These are phyloP conservation scores for Abrostola triplasia DNA, from an alignment of 2,888 invertebrate species.

Conservation along the genomic window DNA sequence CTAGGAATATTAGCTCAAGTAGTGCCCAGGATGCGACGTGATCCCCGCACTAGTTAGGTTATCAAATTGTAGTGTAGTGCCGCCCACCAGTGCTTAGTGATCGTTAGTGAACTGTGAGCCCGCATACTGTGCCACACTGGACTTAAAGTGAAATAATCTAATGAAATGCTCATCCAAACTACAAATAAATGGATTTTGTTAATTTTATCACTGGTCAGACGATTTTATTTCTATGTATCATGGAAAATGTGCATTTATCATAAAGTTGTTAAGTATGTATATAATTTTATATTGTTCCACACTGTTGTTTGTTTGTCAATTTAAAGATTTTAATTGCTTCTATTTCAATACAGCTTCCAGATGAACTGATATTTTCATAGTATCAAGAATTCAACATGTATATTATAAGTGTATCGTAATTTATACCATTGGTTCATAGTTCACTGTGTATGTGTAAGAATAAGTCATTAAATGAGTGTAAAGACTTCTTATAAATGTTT, in stretches of 20 bases:
- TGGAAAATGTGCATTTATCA: no score
- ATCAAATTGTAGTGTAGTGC: constrained; percentile 75
- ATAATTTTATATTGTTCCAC: no score
- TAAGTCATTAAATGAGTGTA: constrained; percentile 8
- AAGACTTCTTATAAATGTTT: constrained; percentile 29
- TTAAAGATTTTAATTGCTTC: no score
- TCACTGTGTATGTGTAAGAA: constrained; percentile 16
- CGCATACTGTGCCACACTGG: not conserved
- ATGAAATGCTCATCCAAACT: no score
- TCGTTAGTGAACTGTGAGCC: constrained; percentile 43
- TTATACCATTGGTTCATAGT: constrained; percentile 27
- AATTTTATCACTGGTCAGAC: no score
- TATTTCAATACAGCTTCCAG: not conserved
- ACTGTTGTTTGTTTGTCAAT: no score
- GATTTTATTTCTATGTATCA: no score
- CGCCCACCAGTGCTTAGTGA: constrained; percentile 38
- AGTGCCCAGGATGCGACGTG: constrained; percentile 79
- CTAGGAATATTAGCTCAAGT: constrained; percentile 79
- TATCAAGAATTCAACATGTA: constrained; percentile 4
- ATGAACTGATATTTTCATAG: constrained; percentile 24
- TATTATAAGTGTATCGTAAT: constrained; percentile 10
- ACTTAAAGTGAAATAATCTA: no score
- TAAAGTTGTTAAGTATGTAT: no score
- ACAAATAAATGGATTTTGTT: no score
- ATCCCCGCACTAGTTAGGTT: constrained; percentile 76